phyloP scores from a whole-genome alignment of 2,888 invertebrate species.

The Parnassius orleans region DNA sequence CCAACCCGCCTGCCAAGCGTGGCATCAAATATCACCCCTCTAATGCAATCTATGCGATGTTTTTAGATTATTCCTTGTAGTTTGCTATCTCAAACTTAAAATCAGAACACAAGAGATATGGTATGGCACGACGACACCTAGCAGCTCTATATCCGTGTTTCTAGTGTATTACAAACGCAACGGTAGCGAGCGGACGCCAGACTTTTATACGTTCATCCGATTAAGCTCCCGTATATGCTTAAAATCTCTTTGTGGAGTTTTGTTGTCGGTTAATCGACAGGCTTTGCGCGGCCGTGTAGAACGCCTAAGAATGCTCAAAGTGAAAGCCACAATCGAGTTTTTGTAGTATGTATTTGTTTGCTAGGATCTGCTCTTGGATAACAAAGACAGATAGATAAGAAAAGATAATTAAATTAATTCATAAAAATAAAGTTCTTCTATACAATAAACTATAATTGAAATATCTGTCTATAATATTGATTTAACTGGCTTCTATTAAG shows the following conservation, averaged over 20 bases:
- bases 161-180: conserved; percentile 30
- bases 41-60: too few species aligned
- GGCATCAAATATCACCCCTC: too few species aligned
- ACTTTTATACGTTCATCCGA: conserved; percentile 75
- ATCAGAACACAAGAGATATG: too few species aligned
- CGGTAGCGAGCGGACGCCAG: conserved; percentile 32
- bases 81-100: too few species aligned
- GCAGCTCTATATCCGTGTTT: conserved; percentile 21
- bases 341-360: conserved; percentile 6
- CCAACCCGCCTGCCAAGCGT: too few species aligned
- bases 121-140: neutral
- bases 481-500: too few species aligned
- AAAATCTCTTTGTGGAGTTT: conserved; percentile 69
- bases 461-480: too few species aligned
- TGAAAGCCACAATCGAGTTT: conserved; percentile 28
- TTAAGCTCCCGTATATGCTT: conserved; percentile 69
- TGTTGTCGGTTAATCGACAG: conserved; percentile 60
- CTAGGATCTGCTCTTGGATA: conserved; percentile 11
- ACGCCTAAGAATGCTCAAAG: conserved; percentile 51
- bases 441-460: too few species aligned
- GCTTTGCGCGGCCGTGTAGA: conserved; percentile 56
- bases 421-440: too few species aligned
- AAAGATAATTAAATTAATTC: too few species aligned
- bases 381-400: neutral
- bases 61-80: too few species aligned